Evolutionary conservation across 1,140 invertebrate genomes (phyloP).

Genomic region (Drosophila kikkawai): DNA sequence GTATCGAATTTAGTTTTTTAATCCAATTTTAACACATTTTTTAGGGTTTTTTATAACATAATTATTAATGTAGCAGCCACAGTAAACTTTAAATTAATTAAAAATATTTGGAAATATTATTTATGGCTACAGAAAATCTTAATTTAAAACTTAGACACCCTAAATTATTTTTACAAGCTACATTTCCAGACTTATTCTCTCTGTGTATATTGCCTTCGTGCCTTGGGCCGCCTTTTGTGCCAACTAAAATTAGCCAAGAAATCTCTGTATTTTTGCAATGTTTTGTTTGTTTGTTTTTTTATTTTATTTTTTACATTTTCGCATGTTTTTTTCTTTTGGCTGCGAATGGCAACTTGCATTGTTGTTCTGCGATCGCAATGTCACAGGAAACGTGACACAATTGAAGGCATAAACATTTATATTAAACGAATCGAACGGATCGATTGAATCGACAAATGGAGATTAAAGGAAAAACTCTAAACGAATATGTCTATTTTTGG

Average conservation of each 20-base stretch:
- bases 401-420: constrained; percentile 48
- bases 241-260: constrained; percentile 63
- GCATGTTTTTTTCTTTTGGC: constrained; percentile 7
- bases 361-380: constrained; percentile 42
- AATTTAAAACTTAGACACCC: no score
- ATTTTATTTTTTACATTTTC: not conserved
- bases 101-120: not conserved
- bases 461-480: constrained; percentile 7
- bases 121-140: not conserved
- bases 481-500: constrained; percentile 33
- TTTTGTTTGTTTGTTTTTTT: not conserved
- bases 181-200: not conserved
- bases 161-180: no score
- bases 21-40: no score
- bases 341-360: constrained; percentile 35
- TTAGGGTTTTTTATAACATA: no score
- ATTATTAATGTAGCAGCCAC: no score
- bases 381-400: constrained; percentile 65
- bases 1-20: no score
- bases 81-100: not conserved
- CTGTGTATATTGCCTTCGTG: constrained; percentile 29
- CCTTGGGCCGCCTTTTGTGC: constrained; percentile 37
- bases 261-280: constrained; percentile 16
- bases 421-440: constrained; percentile 7
- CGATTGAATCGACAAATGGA: not conserved